Evolutionary conservation across 2,113 vertebrate genomes (phyloP).

Genomic region (Spea bombifrons): DNA sequence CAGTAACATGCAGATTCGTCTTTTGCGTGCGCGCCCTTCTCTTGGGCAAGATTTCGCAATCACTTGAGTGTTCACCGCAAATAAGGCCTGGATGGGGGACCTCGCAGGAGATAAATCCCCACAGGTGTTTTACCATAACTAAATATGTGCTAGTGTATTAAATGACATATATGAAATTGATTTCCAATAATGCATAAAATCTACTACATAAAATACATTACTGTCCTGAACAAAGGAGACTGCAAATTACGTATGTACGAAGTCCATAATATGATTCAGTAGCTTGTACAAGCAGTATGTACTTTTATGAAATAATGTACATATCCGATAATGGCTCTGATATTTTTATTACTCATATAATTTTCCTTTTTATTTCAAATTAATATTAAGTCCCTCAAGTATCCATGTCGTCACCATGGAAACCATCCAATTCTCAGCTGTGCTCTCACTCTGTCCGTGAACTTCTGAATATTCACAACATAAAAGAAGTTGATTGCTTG

Average conservation of each 20-base stretch:
- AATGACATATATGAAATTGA: no score
- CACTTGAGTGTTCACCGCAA: no score
- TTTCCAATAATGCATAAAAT: no score
- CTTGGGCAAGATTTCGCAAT: no score
- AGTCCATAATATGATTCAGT: neutral
- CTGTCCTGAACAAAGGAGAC: neutral
- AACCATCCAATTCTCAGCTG: conserved; percentile 30
- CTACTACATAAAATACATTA: no score
- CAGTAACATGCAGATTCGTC: no score
- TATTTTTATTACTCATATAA: conserved; percentile 42
- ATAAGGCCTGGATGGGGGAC: no score
- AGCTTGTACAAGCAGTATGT: conserved; percentile 19
- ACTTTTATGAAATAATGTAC: conserved; percentile 27
- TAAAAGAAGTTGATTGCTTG: conserved; percentile 35
- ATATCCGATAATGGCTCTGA: conserved; percentile 27
- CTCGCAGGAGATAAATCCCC: no score
- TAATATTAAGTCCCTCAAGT: conserved; percentile 40
- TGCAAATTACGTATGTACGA: neutral
- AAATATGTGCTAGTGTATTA: no score
- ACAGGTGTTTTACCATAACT: no score
- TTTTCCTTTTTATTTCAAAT: conserved; percentile 44
- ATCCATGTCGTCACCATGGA: conserved; percentile 33
- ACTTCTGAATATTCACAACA: conserved; percentile 45
- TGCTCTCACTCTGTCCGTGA: conserved; percentile 25
- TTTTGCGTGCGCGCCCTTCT: no score